Evolutionary conservation across 2,888 invertebrate genomes (phyloP).

Genomic region (Athetis lepigone): DNA sequence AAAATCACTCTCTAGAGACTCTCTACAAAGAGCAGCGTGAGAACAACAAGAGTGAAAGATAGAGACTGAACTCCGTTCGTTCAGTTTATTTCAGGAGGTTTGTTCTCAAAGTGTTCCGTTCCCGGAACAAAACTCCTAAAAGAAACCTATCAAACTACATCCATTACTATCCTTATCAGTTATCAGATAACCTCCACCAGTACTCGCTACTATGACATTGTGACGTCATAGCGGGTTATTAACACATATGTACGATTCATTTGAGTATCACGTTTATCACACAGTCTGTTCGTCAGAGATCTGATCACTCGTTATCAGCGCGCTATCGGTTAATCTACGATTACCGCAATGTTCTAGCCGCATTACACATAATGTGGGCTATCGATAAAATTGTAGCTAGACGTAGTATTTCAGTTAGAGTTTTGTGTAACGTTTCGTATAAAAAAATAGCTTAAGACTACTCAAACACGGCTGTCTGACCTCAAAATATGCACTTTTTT

Average conservation of each 20-base stretch:
- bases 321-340: slow-evolving; percentile 68
- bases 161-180: slow-evolving; percentile 4
- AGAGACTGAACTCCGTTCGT: no score
- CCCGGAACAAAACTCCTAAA: no score
- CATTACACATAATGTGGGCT: slow-evolving; percentile 41
- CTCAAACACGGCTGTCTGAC: no score
- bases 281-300: slow-evolving; percentile 56
- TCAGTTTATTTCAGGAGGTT: no score
- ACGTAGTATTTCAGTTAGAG: background rate
- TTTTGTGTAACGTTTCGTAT: no score
- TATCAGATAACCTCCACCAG: slow-evolving; percentile 9
- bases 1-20: no score
- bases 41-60: no score
- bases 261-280: slow-evolving; percentile 37
- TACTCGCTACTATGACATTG: slow-evolving; percentile 24
- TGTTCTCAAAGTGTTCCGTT: no score
- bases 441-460: no score
- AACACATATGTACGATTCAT: slow-evolving; percentile 33
- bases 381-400: slow-evolving; percentile 31
- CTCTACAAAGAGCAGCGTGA: no score
- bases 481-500: no score
- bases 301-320: slow-evolving; percentile 64
- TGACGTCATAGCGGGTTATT: slow-evolving; percentile 41
- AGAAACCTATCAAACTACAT: background rate
- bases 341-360: slow-evolving; percentile 60